These are phyloP conservation scores for Numida meleagris DNA, from an alignment of 2,113 vertebrate species.

Conservation along the genomic window DNA sequence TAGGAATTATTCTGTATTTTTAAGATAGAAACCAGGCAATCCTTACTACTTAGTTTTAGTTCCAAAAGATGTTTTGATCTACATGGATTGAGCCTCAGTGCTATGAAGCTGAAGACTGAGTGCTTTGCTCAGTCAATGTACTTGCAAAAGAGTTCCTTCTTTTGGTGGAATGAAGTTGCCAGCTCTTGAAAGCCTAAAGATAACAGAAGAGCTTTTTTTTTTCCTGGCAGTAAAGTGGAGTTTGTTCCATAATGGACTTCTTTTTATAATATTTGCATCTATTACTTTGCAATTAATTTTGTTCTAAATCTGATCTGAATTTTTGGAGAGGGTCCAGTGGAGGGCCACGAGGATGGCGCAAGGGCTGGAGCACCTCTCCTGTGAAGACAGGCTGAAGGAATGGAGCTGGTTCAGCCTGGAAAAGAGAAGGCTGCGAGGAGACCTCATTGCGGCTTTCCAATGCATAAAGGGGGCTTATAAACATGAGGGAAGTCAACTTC, in stretches of 20 bases:
- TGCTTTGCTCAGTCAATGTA: not conserved
- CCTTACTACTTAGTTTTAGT: not conserved
- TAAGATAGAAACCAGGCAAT: not conserved
- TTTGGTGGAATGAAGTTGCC: not conserved
- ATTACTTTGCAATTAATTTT: not conserved
- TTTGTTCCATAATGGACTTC: not conserved
- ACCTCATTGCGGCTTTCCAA: too few species aligned
- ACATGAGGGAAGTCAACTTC: too few species aligned
- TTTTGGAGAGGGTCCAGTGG: too few species aligned
- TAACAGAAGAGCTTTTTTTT: not conserved
- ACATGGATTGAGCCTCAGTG: not conserved
- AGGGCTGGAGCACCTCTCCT: too few species aligned
- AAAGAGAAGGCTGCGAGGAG: too few species aligned
- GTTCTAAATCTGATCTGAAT: not conserved
- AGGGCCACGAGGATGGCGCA: too few species aligned
- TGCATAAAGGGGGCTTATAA: too few species aligned
- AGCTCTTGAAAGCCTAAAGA: not conserved
- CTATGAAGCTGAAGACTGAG: not conserved
- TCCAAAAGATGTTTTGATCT: not conserved
- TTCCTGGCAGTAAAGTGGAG: too few species aligned
- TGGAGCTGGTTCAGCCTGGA: too few species aligned
- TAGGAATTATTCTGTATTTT: not conserved
- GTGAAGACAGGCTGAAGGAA: too few species aligned
- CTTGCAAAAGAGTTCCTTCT: not conserved
- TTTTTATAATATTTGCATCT: not conserved